Evolutionary conservation across 2,797 vertebrate species (phyloP).

Genomic region (Bryconaethiops microstoma): DNA sequence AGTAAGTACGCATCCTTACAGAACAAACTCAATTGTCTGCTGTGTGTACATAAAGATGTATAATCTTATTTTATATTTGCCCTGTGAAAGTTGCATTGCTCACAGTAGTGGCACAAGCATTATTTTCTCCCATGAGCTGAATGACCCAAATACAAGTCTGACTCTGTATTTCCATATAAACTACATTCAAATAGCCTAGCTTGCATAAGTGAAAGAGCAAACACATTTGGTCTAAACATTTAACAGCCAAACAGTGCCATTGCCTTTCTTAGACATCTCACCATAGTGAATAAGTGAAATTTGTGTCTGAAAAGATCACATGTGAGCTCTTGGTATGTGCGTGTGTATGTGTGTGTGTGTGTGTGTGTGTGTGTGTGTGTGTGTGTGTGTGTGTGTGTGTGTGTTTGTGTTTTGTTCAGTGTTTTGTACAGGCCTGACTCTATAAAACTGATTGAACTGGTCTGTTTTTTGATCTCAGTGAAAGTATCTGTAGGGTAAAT

Average conservation of each 20-base stretch:
- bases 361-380: too few species aligned
- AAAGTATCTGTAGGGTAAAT: too few species aligned
- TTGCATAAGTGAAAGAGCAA: neutral
- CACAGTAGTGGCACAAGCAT: neutral
- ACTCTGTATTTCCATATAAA: neutral
- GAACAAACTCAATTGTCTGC: too few species aligned
- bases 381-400: too few species aligned
- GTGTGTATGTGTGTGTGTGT: too few species aligned
- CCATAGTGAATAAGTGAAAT: conserved; percentile 12
- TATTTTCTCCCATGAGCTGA: neutral
- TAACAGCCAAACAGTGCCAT: conserved; percentile 28
- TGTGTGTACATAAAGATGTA: too few species aligned
- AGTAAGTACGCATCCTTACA: too few species aligned
- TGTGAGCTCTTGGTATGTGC: neutral
- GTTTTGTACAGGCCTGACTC: too few species aligned
- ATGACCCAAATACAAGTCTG: neutral
- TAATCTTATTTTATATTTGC: neutral
- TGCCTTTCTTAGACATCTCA: conserved; percentile 22
- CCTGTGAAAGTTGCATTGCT: neutral
- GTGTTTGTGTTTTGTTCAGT: too few species aligned
- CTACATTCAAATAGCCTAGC: neutral
- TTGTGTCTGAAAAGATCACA: conserved; percentile 4
- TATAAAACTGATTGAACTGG: too few species aligned
- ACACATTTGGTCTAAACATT: conserved; percentile 30
- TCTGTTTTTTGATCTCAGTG: too few species aligned